Percentiles rank a stretch among this genome's conserved stretches.
These are phyloP conservation scores for Mobula hypostoma DNA, from an alignment of 2,113 vertebrate species.

Conservation along the genomic window DNA sequence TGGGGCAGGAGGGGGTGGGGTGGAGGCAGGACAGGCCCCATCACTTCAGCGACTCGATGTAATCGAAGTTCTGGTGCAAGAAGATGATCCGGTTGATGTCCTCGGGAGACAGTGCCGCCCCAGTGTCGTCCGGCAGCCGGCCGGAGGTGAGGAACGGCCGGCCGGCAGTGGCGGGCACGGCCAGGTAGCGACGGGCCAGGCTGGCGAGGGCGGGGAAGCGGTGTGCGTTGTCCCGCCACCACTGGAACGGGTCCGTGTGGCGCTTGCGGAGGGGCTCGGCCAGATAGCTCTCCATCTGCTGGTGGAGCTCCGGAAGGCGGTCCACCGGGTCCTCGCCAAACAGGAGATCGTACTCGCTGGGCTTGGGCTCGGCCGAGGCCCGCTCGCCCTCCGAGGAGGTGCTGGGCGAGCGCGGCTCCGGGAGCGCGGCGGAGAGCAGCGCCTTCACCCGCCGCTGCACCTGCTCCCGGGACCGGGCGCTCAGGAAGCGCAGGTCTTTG, in stretches of 20 bases:
- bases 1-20: too few relatives aligned
- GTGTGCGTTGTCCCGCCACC: constrained; percentile 56
- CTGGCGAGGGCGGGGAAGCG: constrained; percentile 54
- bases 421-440: constrained; percentile 43
- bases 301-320: constrained; percentile 55
- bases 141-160: constrained; percentile 46
- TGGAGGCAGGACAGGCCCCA: too few relatives aligned
- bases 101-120: constrained; percentile 47
- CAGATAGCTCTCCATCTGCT: constrained; percentile 57
- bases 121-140: constrained; percentile 41
- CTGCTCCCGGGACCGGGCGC: constrained; percentile 46
- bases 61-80: constrained; percentile 55
- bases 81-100: constrained; percentile 54
- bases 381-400: constrained; percentile 36
- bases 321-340: constrained; percentile 55
- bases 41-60: constrained; percentile 42
- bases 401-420: not conserved
- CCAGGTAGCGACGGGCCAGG: constrained; percentile 51
- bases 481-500: constrained; percentile 58
- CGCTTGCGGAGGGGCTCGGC: constrained; percentile 57
- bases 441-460: constrained; percentile 49
- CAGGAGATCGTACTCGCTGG: constrained; percentile 55
- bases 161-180: constrained; percentile 52
- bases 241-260: constrained; percentile 51
- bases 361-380: not conserved